Conservation (phyloP, 2,113 vertebrate species). For the Elephas maximus region DNA sequence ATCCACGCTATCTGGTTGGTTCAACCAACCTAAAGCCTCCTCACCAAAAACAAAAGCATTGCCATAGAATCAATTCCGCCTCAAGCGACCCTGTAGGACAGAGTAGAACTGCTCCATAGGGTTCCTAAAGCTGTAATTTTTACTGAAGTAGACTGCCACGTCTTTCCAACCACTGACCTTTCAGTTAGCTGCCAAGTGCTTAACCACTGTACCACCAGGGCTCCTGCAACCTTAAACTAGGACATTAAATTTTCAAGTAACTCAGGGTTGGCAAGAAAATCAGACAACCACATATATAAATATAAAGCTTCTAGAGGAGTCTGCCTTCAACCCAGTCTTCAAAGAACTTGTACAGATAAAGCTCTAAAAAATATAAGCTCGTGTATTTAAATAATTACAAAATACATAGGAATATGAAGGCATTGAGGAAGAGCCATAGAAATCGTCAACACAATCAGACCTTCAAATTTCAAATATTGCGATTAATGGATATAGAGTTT, state of each 20-base stretch:
- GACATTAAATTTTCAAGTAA: constrained; percentile 18
- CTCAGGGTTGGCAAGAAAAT: not conserved
- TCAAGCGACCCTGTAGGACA: no score
- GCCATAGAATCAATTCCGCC: no score
- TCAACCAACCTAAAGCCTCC: not conserved
- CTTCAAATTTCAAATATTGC: not conserved
- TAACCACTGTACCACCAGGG: no score
- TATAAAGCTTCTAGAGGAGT: not conserved
- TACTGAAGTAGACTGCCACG: no score
- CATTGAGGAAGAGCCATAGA: not conserved
- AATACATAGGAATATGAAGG: not conserved
- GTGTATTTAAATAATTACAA: not conserved
- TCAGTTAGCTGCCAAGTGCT: no score
- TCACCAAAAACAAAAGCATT: no score
- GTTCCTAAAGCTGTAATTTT: no score
- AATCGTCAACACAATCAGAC: not conserved
- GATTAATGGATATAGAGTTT: not conserved
- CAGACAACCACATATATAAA: not conserved
- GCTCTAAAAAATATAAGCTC: not conserved
- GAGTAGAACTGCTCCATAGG: no score
- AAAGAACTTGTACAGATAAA: not conserved
- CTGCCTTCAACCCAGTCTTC: not conserved
- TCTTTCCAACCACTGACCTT: no score
- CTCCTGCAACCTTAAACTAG: not conserved
- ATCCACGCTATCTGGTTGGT: not conserved